Evolutionary conservation across 64 coral and sea anemone species (phyloP), one percentile per base, ranked within the genome.

Genomic region (Pocillopora damicornis): DNA sequence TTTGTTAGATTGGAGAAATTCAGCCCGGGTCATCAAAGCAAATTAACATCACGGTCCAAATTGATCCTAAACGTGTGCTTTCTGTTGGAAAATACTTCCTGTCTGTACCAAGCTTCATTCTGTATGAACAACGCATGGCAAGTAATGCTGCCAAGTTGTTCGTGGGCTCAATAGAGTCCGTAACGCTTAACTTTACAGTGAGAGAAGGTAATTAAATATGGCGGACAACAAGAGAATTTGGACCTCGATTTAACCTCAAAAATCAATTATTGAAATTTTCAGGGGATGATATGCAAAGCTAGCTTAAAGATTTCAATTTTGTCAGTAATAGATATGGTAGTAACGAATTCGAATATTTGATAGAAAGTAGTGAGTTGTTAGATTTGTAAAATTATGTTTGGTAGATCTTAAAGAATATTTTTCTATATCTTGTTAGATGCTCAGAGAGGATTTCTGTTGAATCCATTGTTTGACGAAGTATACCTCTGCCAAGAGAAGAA

Each of bases 161-260:
- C 45, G 81, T 72, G 38, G 22, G 81, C 81, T 85, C 81, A 73
- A 42, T 58, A 26, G 37, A 73, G 13, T 37, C 81, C 6, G 42
- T 85, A 45, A 85, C 81, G 11, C 38, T 85, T 22, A 85, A 85
- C n/a, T 85, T 85, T 22, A 85, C 81, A 71, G 81, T 72, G 15
- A 67, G 37, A 58, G 81, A 85, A 25, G 17, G 81, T 85, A 63
- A 35, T 59, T 62, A 17, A 36, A 51, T 51, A 71, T 23, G 20
- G 16, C 16, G 9, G 60, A 68, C 11, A 71, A 11, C n/a, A 0
- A 30, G 30, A 30, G 30, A 30, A 30, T 71, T 11, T 71, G 1
- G 67, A 68, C 65, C 15, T 68, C 17, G 65, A 1, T 20, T 68
- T 30, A 30, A 30, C 30, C 30, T 30, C 30, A 30, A 4, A 51